Conservation (phyloP, 2,797 vertebrate species). For the Xiphorhynchus erythropygius region DNA sequence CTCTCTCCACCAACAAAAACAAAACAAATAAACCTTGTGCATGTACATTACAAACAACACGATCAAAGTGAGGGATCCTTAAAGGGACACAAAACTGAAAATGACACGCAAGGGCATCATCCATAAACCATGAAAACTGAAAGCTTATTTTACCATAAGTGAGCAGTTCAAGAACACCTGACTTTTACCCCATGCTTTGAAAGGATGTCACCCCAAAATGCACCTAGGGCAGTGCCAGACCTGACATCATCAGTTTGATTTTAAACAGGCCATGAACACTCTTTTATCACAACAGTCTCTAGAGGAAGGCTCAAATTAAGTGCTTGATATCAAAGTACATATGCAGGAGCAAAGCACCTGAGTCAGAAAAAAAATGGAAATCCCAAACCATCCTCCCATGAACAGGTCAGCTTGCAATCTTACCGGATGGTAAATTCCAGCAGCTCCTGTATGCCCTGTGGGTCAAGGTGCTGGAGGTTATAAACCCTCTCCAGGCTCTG, state of each 20-base stretch:
- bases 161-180: not conserved
- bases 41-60: fast-evolving
- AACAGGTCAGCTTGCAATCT: not conserved
- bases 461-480: constrained; percentile 90
- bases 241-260: not conserved
- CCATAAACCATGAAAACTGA: not conserved
- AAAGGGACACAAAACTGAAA: not conserved
- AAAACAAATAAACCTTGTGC: not conserved
- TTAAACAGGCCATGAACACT: not conserved
- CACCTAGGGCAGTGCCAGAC: not conserved
- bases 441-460: constrained; percentile 89
- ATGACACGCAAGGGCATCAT: not conserved
- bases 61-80: not conserved
- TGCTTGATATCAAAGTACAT: fast-evolving
- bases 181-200: not conserved
- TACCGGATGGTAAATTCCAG: constrained; percentile 94
- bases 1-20: fast-evolving
- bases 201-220: not conserved
- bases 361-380: not conserved
- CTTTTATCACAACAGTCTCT: not conserved
- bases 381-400: fast-evolving
- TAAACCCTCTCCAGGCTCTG: constrained; percentile 91
- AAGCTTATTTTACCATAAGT: not conserved
- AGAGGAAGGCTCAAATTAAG: not conserved
- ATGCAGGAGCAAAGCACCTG: not conserved